Percentiles rank a stretch among this genome's conserved stretches.
Conservation (phyloP, 2,113 vertebrate species). For the Carettochelys insculpta region DNA sequence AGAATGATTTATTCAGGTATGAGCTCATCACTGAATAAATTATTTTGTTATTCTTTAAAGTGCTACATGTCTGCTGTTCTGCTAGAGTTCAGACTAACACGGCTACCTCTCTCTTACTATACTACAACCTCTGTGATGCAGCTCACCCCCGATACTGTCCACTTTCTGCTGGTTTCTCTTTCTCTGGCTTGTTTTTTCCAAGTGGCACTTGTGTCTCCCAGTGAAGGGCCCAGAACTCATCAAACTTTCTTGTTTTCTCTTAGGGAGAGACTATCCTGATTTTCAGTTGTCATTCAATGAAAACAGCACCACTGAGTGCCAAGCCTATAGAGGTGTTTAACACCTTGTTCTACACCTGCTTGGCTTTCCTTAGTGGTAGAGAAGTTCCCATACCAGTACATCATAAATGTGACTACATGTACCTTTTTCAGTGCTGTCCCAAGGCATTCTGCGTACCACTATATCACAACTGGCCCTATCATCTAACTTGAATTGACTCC, state of each 20-base stretch:
- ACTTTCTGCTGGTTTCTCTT: not conserved
- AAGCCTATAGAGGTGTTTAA: not conserved
- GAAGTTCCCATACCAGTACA: not conserved
- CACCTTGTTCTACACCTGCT: not conserved
- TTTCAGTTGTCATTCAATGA: not conserved
- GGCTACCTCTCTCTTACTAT: no score
- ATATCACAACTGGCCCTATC: not conserved
- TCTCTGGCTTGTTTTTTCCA: not conserved
- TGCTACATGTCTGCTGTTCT: no score
- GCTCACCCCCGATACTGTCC: not conserved
- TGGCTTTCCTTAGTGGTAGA: not conserved
- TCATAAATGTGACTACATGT: not conserved
- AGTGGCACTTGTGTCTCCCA: not conserved
- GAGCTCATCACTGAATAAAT: no score
- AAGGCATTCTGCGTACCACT: not conserved
- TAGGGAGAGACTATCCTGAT: not conserved
- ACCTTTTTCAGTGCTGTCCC: not conserved
- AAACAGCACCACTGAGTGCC: not conserved
- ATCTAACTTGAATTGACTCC: not conserved
- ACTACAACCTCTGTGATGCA: not conserved
- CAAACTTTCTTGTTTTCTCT: not conserved
- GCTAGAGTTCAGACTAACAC: no score
- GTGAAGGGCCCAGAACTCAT: not conserved
- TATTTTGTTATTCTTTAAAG: no score
- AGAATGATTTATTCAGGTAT: no score